phyloP scores from a whole-genome alignment of 2,888 invertebrate species.

The Drosophila lutescens region DNA sequence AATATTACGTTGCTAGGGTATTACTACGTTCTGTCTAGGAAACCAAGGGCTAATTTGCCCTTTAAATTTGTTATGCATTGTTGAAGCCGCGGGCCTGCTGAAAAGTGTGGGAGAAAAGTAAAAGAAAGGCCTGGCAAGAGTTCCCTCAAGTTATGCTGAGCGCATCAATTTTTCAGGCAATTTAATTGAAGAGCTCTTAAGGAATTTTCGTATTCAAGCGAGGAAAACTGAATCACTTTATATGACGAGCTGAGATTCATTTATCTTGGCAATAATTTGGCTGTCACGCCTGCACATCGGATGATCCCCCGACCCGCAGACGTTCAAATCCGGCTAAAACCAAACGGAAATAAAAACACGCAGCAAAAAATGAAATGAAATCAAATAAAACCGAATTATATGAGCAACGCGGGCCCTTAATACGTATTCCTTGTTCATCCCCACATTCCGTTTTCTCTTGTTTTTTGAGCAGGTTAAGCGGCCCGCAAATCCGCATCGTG shows the following conservation, averaged over 20 bases:
- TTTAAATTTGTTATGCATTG: slow-evolving; percentile 24
- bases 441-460: slow-evolving; percentile 23
- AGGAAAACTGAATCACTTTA: slow-evolving; percentile 47
- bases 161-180: slow-evolving; percentile 70
- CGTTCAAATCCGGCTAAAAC: slow-evolving; percentile 49
- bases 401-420: slow-evolving; percentile 31
- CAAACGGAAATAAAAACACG: slow-evolving; percentile 48
- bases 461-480: slow-evolving; percentile 41
- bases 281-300: slow-evolving; percentile 51
- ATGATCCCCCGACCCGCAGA: slow-evolving; percentile 17
- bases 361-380: slow-evolving; percentile 53
- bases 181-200: slow-evolving; percentile 67
- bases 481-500: slow-evolving; percentile 48
- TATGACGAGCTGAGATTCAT: slow-evolving; percentile 44
- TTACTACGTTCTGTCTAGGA: not conserved
- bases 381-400: slow-evolving; percentile 65
- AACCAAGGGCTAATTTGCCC: not conserved
- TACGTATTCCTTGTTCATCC: slow-evolving; percentile 29
- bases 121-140: not conserved
- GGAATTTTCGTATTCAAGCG: slow-evolving; percentile 55
- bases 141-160: slow-evolving; percentile 11
- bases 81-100: not conserved
- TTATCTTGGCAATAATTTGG: slow-evolving; percentile 44
- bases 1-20: not conserved
- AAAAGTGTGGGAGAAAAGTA: not conserved